Evolutionary conservation across 2,888 invertebrate genomes (phyloP), one percentile per base, ranked within the genome.

Genomic region (Heliconius hortense): DNA sequence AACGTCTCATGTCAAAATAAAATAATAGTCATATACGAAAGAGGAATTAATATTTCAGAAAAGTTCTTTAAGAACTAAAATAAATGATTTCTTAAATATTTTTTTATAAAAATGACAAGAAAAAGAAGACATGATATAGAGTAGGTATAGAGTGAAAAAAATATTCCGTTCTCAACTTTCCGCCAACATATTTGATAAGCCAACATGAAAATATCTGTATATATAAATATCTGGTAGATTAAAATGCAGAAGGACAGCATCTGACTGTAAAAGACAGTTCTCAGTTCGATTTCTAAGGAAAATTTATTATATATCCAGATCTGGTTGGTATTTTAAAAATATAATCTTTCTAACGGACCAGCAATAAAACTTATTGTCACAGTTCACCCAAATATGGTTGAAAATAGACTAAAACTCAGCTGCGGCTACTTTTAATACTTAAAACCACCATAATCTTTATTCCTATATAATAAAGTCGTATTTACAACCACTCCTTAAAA

Each of bases 371-470:
- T 53, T 53, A 56, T n/a, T 84, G 82, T 83, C 82, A 82, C 81
- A 81, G 81, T 80, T 81, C 79, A 79, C 79, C 88, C 87, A 82
- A 88, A 85, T 86, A 86, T 80, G 85, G 89, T 85, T 85, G 86
- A 88, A 86, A 88, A 86, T 88, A 87, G 82, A 85, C 86, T 84
- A 81, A 85, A 83, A 86, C 84, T 83, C 84, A 82, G 81, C 79
- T 39, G 35, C 62, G 18, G 66, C 69, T 60, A 66, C 81, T 78
- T 80, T 79, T 76, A 78, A 71, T 67, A 80, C 79, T 43, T 35
- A 75, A 73, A 73, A 64, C 31, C 4, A 66, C 63, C 43, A 70
- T 68, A 67, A 35, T 53, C 70, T 53, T 60, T 80, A 79, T 70
- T 31, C n/a, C 59, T 15, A n/a, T 24, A 28, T 48, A 73, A 77